Evolutionary conservation across 1,140 invertebrate genomes (phyloP).

Genomic region (Marisa cornuarietis): DNA sequence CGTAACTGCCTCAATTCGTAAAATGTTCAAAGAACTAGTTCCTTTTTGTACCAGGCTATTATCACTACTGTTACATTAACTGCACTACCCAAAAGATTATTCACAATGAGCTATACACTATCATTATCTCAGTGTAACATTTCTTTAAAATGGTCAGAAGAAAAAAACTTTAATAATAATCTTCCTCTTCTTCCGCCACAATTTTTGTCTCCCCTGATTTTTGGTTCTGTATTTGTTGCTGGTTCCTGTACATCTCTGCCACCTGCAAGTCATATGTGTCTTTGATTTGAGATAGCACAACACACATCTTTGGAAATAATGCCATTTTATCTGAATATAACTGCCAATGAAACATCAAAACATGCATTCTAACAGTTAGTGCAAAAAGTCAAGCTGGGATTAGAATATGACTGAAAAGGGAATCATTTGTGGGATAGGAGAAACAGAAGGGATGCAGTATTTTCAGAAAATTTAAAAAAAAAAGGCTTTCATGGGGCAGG

Average conservation of each 20-base stretch:
- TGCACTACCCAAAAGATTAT: too few species aligned
- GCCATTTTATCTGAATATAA: neutral
- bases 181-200: conserved; percentile 53
- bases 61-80: too few species aligned
- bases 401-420: neutral
- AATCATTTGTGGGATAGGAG: neutral
- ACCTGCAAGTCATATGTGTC: conserved; percentile 65
- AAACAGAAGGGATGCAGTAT: neutral
- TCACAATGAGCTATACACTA: neutral
- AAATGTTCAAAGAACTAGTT: too few species aligned
- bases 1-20: too few species aligned
- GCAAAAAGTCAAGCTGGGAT: neutral
- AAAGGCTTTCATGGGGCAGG: too few species aligned
- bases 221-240: conserved; percentile 91
- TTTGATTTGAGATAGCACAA: neutral
- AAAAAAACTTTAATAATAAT: conserved; percentile 47
- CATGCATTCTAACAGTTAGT: neutral
- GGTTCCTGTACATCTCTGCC: conserved; percentile 83
- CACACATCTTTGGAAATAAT: too few species aligned
- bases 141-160: neutral
- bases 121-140: too few species aligned
- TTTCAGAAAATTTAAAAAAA: too few species aligned
- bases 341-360: neutral
- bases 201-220: conserved; percentile 46
- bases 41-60: too few species aligned